Percentiles rank a stretch among this genome's conserved stretches.
phyloP scores from a whole-genome alignment of 1,140 invertebrate species.

The Diorhabda carinulata region DNA sequence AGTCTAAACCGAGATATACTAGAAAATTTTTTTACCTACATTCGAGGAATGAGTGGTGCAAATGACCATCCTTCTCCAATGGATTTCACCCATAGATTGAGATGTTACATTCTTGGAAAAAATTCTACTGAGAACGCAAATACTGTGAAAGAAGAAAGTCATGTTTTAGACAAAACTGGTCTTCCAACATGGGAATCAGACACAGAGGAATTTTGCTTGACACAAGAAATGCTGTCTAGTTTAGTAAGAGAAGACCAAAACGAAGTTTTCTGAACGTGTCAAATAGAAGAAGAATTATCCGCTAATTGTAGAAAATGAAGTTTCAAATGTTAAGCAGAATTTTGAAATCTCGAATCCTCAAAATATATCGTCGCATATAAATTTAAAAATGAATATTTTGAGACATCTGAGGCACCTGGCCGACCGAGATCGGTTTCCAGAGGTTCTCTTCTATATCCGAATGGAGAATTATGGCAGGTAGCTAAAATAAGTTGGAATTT shows the following conservation, averaged over 20 bases:
- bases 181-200: background rate
- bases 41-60: conserved; percentile 29
- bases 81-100: conserved; percentile 25
- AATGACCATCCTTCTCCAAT: conserved; percentile 31
- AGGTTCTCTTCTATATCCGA: no score
- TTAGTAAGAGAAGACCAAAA: background rate
- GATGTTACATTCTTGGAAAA: conserved; percentile 30
- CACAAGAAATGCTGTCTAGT: background rate
- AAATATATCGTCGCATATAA: no score
- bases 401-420: no score
- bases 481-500: no score
- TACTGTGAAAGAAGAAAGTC: conserved; percentile 13
- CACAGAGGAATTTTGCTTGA: conserved; percentile 13
- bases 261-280: background rate
- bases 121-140: conserved; percentile 25
- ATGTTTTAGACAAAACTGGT: no score
- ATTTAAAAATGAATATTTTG: no score
- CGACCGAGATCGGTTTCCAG: no score
- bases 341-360: no score
- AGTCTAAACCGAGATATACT: conserved; percentile 32
- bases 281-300: background rate
- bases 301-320: no score
- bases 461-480: no score
- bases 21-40: conserved; percentile 32
- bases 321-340: no score